Evolutionary conservation across 2,113 vertebrate genomes (phyloP).

Genomic region (Pholis gunnellus): DNA sequence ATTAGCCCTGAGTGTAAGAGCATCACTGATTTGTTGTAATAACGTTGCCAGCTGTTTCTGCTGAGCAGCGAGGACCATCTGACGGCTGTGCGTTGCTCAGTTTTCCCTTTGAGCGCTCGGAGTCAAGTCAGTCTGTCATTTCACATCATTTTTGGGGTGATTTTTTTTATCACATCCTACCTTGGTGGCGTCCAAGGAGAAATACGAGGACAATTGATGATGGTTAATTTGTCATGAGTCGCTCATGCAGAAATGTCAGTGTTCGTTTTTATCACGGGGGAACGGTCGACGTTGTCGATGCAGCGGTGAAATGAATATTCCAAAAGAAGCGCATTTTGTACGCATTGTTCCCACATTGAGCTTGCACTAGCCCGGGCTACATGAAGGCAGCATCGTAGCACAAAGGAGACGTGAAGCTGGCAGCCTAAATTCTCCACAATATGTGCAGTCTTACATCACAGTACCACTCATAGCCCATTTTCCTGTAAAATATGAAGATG

Average conservation of each 20-base stretch:
- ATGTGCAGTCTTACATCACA: conserved; percentile 31
- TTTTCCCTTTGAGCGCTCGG: conserved; percentile 51
- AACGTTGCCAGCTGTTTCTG: conserved; percentile 69
- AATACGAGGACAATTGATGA: conserved; percentile 47
- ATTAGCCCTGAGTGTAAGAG: conserved; percentile 42
- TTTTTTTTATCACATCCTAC: conserved; percentile 46
- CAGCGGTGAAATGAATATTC: conserved; percentile 40
- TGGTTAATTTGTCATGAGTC: conserved; percentile 57
- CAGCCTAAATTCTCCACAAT: conserved; percentile 7
- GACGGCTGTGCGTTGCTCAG: conserved; percentile 57
- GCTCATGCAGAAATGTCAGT: conserved; percentile 61
- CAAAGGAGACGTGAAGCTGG: conserved; percentile 55
- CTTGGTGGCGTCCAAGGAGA: conserved; percentile 71
- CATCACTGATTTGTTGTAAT: conserved; percentile 51
- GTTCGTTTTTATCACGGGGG: conserved; percentile 37
- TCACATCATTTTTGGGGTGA: conserved; percentile 17
- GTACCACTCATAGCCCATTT: conserved; percentile 11
- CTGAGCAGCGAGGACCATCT: conserved; percentile 58
- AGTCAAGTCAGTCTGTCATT: conserved; percentile 66
- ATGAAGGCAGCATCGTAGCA: conserved; percentile 41
- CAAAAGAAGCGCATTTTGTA: conserved; percentile 24
- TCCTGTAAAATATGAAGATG: conserved; percentile 35
- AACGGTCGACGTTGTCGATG: conserved; percentile 50
- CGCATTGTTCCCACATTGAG: conserved; percentile 58
- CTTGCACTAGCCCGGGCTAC: conserved; percentile 42